Percentiles rank a stretch among this genome's conserved stretches.
Conservation (phyloP, 2,888 invertebrate species). For the Drosophila phalerata region DNA sequence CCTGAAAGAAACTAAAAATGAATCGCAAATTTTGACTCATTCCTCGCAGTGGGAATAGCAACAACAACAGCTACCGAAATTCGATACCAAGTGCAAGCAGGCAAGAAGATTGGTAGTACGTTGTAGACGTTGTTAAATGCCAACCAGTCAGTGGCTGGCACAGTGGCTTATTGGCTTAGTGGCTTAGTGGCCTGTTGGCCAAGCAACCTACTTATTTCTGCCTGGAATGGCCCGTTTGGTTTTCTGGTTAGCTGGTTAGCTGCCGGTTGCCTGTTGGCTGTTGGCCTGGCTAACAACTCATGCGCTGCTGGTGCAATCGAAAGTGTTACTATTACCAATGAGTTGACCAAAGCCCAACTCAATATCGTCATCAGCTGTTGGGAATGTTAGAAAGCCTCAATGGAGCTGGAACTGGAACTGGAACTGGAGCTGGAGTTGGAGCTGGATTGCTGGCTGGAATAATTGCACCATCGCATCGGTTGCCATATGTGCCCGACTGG, state of each 20-base stretch:
- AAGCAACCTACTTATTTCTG: conserved; percentile 73
- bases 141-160: conserved; percentile 50
- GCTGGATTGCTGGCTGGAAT: conserved; percentile 44
- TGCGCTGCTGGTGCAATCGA: conserved; percentile 62
- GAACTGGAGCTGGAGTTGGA: conserved; percentile 17
- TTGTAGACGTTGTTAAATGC: conserved; percentile 67
- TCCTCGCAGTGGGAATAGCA: background rate
- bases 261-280: background rate
- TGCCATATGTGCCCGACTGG: conserved; percentile 75
- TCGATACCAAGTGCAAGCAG: conserved; percentile 52
- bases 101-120: conserved; percentile 58
- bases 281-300: conserved; percentile 14
- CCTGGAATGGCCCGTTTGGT: conserved; percentile 60
- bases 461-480: conserved; percentile 58
- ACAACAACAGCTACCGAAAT: conserved; percentile 14
- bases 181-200: conserved; percentile 70
- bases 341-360: conserved; percentile 53
- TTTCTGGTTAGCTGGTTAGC: conserved; percentile 34
- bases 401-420: conserved; percentile 30
- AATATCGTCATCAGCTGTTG: conserved; percentile 38
- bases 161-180: conserved; percentile 51
- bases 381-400: conserved; percentile 36
- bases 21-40: background rate
- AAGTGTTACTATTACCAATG: conserved; percentile 75
- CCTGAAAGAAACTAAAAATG: background rate